These are phyloP conservation scores for Zelostemma sp. DNA, from an alignment of 1,140 invertebrate genomes.

Conservation along the genomic window DNA sequence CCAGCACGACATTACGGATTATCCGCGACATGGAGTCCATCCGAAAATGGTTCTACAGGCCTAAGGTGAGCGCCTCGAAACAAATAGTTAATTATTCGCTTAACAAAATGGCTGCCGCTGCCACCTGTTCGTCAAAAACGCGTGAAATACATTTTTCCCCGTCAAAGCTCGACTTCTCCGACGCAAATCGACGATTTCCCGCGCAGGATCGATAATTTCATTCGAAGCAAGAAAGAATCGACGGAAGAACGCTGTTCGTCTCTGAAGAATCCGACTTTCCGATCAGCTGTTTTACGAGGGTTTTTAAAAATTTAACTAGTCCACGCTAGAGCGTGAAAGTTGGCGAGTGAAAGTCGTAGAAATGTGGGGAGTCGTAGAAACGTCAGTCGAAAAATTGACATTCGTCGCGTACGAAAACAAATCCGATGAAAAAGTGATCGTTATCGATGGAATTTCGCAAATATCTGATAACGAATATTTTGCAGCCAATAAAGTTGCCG, in stretches of 20 bases:
- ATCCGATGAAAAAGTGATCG: constrained; percentile 1
- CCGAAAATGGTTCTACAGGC: constrained; percentile 92
- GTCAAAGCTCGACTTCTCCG: no score
- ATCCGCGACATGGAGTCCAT: constrained; percentile 82
- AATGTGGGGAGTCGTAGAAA: constrained; percentile 1
- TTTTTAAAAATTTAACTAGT: not conserved
- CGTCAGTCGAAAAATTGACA: not conserved
- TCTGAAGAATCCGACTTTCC: no score
- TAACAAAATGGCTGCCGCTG: constrained; percentile 1
- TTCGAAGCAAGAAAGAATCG: no score
- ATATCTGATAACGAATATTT: constrained; percentile 5
- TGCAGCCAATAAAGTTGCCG: no score
- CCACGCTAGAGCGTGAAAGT: not conserved
- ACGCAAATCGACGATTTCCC: no score
- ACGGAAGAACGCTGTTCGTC: no score
- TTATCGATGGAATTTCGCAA: no score
- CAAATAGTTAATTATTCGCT: not conserved
- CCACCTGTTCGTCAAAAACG: constrained; percentile 12
- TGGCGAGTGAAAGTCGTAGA: constrained; percentile 18
- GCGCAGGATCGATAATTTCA: no score
- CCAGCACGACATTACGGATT: constrained; percentile 37
- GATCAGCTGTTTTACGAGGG: not conserved
- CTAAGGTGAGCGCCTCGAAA: constrained; percentile 79
- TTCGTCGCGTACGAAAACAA: no score
- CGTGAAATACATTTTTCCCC: no score